These are phyloP conservation scores for Pitangus sulphuratus DNA, from an alignment of 2,797 vertebrate species.

Conservation along the genomic window DNA sequence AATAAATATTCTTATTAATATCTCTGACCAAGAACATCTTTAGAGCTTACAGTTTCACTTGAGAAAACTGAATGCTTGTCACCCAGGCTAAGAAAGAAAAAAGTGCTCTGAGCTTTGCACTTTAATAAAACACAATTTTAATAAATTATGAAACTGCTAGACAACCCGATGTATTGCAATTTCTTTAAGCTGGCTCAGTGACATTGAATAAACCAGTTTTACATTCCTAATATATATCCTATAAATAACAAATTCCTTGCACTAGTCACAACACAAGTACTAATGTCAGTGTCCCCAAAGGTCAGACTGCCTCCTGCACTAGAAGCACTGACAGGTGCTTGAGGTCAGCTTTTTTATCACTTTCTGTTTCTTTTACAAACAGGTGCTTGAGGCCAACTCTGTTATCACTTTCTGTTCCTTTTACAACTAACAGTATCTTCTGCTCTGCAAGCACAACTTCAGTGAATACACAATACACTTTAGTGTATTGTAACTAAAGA, in stretches of 20 bases:
- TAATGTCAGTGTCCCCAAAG: not conserved
- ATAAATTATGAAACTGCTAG: not conserved
- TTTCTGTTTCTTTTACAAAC: not conserved
- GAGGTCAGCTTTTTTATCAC: not conserved
- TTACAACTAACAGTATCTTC: not conserved
- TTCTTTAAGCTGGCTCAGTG: not conserved
- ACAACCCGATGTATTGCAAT: not conserved
- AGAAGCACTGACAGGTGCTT: not conserved
- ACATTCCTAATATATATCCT: not conserved
- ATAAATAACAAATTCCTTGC: slow-evolving; percentile 15
- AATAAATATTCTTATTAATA: not conserved
- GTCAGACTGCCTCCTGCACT: not conserved
- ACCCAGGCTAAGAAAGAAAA: not conserved
- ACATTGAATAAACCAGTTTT: not conserved
- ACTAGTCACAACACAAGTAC: not conserved
- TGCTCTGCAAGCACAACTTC: not conserved
- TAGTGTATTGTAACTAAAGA: slow-evolving; percentile 34
- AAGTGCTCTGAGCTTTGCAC: not conserved
- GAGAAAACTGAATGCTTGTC: not conserved
- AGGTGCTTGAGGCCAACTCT: not conserved
- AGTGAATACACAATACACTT: not conserved
- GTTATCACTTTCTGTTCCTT: not conserved
- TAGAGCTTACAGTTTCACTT: not conserved
- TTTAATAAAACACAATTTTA: not conserved
- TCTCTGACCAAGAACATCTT: not conserved